These are phyloP conservation scores for Apodemus sylvaticus DNA, from an alignment of 2,113 vertebrate species.

Conservation along the genomic window DNA sequence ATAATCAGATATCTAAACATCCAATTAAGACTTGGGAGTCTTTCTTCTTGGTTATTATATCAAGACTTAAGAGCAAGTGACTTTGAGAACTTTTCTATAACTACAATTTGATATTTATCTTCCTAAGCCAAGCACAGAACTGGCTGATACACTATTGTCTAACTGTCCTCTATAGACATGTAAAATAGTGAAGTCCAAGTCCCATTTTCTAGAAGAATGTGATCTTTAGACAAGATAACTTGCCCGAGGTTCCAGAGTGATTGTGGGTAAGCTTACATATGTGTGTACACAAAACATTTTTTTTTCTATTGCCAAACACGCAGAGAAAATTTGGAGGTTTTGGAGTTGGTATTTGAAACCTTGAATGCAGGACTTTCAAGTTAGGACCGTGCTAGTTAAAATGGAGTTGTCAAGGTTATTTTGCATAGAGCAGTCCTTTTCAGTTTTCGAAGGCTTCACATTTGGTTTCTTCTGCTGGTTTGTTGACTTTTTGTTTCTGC, in stretches of 20 bases:
- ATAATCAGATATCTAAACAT: not conserved
- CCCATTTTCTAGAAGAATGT: not conserved
- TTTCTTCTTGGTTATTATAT: not conserved
- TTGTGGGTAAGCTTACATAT: not conserved
- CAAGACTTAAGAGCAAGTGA: rapidly evolving
- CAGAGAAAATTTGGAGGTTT: not conserved
- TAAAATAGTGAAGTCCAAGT: not conserved
- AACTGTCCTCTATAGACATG: not conserved
- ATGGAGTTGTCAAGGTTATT: not conserved
- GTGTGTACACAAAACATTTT: not conserved
- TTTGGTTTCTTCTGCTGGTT: not conserved
- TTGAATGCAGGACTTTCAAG: not conserved
- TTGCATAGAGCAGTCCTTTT: not conserved
- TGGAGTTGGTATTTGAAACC: not conserved
- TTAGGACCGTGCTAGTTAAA: not conserved
- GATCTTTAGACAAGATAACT: not conserved
- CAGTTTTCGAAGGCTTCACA: not conserved
- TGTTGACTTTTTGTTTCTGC: not conserved
- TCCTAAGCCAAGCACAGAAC: not conserved
- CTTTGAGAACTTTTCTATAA: not conserved
- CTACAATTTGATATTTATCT: not conserved
- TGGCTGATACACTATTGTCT: not conserved
- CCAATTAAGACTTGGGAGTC: not conserved
- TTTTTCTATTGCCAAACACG: not conserved
- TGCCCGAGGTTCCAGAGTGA: not conserved